Evolutionary conservation across 2,797 vertebrate species (phyloP).

Genomic region (Urophycis tenuis): DNA sequence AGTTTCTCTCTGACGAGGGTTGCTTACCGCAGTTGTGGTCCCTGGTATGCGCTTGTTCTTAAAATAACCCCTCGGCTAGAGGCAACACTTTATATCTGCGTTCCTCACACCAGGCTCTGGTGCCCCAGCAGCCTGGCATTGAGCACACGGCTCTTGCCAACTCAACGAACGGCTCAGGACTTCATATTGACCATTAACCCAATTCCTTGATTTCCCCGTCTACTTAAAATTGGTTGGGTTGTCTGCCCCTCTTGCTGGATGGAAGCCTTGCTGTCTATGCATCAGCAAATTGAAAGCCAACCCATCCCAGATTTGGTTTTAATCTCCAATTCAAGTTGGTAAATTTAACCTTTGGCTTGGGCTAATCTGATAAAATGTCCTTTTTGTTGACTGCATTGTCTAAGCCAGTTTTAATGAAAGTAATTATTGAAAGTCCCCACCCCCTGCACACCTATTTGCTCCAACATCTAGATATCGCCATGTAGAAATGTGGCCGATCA

Average conservation of each 20-base stretch:
- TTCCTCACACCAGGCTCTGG: constrained; percentile 38
- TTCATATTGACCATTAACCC: not conserved
- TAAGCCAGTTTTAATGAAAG: not conserved
- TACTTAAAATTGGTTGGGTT: not conserved
- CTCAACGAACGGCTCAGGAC: not conserved
- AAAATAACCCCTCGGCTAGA: constrained; percentile 67
- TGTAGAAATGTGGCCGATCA: not conserved
- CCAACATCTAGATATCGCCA: not conserved
- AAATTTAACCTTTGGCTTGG: not conserved
- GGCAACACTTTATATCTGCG: constrained; percentile 66
- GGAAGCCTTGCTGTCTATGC: not conserved
- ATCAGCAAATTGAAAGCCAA: not conserved
- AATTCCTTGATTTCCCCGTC: not conserved
- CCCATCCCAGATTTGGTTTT: not conserved
- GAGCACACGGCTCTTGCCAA: not conserved
- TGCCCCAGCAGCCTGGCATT: not conserved
- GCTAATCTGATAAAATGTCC: not conserved
- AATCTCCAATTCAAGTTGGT: not conserved
- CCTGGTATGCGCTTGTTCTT: constrained; percentile 60
- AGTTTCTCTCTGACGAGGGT: constrained; percentile 26
- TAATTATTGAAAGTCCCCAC: not conserved
- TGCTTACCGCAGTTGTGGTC: constrained; percentile 60
- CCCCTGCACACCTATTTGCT: too few relatives aligned
- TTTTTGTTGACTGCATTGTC: not conserved
- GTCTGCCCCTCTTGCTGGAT: not conserved